Base-by-base conservation (phyloP, 2,888 invertebrate genomes). In the Parapristionchus giblindavisi region DNA sequence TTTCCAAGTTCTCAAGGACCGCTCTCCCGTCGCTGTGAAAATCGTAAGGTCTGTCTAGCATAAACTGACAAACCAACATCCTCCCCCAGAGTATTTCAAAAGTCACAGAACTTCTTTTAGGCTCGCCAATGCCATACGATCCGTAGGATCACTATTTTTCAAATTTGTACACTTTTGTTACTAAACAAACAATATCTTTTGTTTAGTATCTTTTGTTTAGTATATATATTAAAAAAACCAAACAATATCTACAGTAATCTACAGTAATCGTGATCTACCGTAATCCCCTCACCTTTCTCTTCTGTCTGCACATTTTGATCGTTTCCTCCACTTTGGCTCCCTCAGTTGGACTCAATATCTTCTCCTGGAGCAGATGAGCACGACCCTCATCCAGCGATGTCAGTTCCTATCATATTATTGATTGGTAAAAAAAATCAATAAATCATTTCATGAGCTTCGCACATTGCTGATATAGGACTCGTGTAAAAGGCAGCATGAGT, bases 331-430 rank as follows among this genome's bases (percentile, higher is more conserved):
- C 60, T 60, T 48, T 29, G 6, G 27, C 48, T n/a, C 40, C 40
- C 24, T 72, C 72, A 1, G 60, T 6, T 4, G 72, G 43, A 8
- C 43, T 43, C 21, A 72, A 60, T 40, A 72, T 60, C 72, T 72
- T 72, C 52, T 61, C 74, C 21, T 24, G 38, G 14, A 74, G 36
- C 14, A 74, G 63, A 40, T 48, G 21, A 24, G 61, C 74, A 6
- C 63, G 48, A 11, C 74, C 74, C 24, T 21, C 61, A 21, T 74
- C 74, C 24, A 74, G 63, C 11, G 61, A 51, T 1, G 43, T 21
- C 2, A 74, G 38, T 14, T 74, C 74, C 74, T 74, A 52, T n/a
- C 38, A 56, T 21, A 27, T 6, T 8, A 29, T 11, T n/a, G n/a
- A 54, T 54, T 24, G 24, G 14, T 54, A 14, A 14, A 14, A 14